Evolutionary conservation across 2,888 invertebrate genomes (phyloP), one percentile per base, ranked within the genome.

Genomic region (Thymelicus acteon): DNA sequence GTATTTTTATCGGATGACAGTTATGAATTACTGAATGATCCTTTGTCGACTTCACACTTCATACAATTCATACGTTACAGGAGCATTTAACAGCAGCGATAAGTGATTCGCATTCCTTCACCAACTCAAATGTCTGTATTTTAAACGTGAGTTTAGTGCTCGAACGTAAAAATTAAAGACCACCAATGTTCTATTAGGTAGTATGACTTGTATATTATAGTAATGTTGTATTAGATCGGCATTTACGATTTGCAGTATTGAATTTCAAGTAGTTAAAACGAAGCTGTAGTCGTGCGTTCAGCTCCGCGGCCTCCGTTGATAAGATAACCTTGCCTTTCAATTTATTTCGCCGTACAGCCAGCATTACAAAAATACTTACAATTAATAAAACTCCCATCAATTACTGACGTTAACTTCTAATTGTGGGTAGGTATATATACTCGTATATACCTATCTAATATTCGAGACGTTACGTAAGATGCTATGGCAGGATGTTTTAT

Each of bases 311-410:
- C 86, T 85, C 88, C 87, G 87, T 78, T 88, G 93, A 93, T 93
- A 92, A 93, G 92, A 93, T 93, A 93, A 93, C 93, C 93, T 93
- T 92, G 93, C 88, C 88, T 91, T 90, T 84, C 88, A 91, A 92
- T 92, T 92, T 90, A 86, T 86, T 90, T 89, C 81, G 85, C 88
- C 80, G 83, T 83, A 81, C 79, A 66, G 77, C 75, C 74, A 71
- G 73, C 73, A 75, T 72, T 78, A 79, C 82, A 80, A 83, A 85
- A 84, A 81, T 77, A 77, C 75, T 75, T 78, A n/a, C n/a, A n/a
- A n/a, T n/a, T n/a, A 81, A 82, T 83, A 80, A 75, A 77, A 82
- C 77, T 79, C 83, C 88, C 86, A 89, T 88, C 86, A 85, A 80
- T 66, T 52, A 69, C 71, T 73, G 70, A 74, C 75, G 74, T 64